A percentile compares a stretch with the other conserved stretches of the same genome.
Evolutionary conservation across 2,888 invertebrate genomes (phyloP).

Genomic region (Tenthredo amoena): DNA sequence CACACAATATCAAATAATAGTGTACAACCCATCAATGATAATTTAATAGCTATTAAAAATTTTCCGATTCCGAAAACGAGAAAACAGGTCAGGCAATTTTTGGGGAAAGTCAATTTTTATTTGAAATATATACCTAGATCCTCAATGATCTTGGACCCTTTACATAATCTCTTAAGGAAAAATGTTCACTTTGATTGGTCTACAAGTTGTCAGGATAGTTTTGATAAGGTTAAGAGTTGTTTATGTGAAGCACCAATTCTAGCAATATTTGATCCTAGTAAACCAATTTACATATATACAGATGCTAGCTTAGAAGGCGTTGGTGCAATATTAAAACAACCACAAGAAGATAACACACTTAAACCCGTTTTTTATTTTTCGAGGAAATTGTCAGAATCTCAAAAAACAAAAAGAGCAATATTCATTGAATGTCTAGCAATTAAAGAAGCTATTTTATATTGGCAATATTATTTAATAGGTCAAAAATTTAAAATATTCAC

Average conservation of each 20-base stretch:
- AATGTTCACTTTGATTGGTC: slow-evolving; percentile 39
- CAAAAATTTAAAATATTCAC: slow-evolving; percentile 24
- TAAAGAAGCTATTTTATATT: slow-evolving; percentile 42
- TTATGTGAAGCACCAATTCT: slow-evolving; percentile 44
- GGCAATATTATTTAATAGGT: slow-evolving; percentile 46
- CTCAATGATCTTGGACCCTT: background rate
- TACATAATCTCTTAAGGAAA: slow-evolving; percentile 36
- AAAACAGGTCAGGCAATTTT: slow-evolving; percentile 35
- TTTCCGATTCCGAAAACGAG: background rate
- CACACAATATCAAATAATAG: slow-evolving; percentile 26
- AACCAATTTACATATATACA: slow-evolving; percentile 24
- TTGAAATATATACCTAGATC: slow-evolving; percentile 4
- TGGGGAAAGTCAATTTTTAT: slow-evolving; percentile 48
- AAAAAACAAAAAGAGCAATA: slow-evolving; percentile 30
- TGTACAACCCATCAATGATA: slow-evolving; percentile 35
- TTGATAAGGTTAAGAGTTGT: slow-evolving; percentile 31
- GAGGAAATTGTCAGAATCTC: slow-evolving; percentile 5
- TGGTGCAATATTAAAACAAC: background rate
- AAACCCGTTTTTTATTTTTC: slow-evolving; percentile 17
- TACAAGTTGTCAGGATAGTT: slow-evolving; percentile 31
- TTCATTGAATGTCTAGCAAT: slow-evolving; percentile 43
- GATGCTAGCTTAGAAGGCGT: slow-evolving; percentile 38
- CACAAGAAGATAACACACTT: background rate
- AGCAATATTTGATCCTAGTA: slow-evolving; percentile 38
- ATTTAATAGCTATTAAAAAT: slow-evolving; percentile 23